Base-by-base conservation (phyloP, 2,888 invertebrate species). In the Caenorhabditis becei region DNA sequence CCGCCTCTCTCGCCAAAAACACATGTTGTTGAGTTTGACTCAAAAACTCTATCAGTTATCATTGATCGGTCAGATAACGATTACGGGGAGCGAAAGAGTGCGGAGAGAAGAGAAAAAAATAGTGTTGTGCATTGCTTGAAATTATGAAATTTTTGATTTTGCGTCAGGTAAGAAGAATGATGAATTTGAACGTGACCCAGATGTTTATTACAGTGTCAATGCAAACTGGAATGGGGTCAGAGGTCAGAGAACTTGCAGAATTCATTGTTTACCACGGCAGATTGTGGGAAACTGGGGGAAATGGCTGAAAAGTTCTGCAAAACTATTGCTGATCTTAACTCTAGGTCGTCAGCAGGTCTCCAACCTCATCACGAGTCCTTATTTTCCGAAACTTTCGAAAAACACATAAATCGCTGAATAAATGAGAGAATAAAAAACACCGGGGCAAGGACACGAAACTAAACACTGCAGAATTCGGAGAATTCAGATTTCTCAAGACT, bases 11-110 rank as follows among this genome's bases (percentile, higher is more conserved):
- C 62, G 20, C 14, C 35, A 51, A 63, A 63, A 54, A 37, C 61
- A 61, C 61, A 61, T 61, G 61, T 61, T 61, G 23, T 16, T 41
- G 5, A 1, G 35, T 24, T 65, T 14, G 59, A 59, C 51, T 51
- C 51, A 8, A 23, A 51, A 63, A 63, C 35, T 37, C 23, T 23
- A 28, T 7, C 53, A 65, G 35, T 53, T 53, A 66, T 66, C 66
- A 66, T 18, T 66, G 66, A 66, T 66, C 66, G 66, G 66, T 66
- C 66, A 66, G 65, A 54, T 66, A 66, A 54, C 54, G 37, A 14
- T 32, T 24, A 62, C 49, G 26, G 7, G 18, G 18, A n/a, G n/a
- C 8, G 54, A 11, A 32, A n/a, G 32, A 14, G 54, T 32, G 32
- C 11, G 26, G 28, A 28, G 20, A 5, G 20, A 54, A n/a, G 10